Evolutionary conservation across 2,888 invertebrate species (phyloP).

Genomic region (Amitus sp.): DNA sequence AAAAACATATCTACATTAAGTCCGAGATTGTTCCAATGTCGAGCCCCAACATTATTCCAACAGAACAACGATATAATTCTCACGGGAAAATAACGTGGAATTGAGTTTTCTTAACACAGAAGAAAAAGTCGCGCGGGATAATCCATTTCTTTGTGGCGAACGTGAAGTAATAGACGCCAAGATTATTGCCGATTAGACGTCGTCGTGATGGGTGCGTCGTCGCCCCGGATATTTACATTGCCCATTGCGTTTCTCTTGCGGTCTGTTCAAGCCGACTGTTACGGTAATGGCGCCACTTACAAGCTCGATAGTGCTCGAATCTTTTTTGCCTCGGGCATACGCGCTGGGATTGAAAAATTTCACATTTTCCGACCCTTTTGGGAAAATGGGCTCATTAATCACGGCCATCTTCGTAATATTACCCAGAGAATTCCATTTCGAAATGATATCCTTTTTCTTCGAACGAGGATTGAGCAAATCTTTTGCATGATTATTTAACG

Average conservation of each 20-base stretch:
- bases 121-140: neutral
- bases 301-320: slow-evolving; percentile 30
- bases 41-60: no score
- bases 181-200: slow-evolving; percentile 35
- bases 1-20: no score
- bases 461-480: no score
- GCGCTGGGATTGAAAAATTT: slow-evolving; percentile 30
- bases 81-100: neutral
- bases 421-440: neutral
- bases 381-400: slow-evolving; percentile 7
- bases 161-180: slow-evolving; percentile 30
- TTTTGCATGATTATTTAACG: no score
- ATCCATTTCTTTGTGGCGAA: slow-evolving; percentile 23
- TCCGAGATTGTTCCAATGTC: no score
- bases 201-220: slow-evolving; percentile 25
- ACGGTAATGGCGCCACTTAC: slow-evolving; percentile 35
- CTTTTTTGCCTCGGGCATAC: slow-evolving; percentile 20
- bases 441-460: neutral
- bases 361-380: slow-evolving; percentile 9
- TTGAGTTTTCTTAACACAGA: neutral
- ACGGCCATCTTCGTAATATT: neutral
- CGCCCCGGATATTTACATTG: slow-evolving; percentile 33
- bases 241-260: slow-evolving; percentile 33
- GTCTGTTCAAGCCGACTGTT: slow-evolving; percentile 20
- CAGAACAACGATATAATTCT: no score